Evolutionary conservation across 2,888 invertebrate species (phyloP).

Genomic region (Plebejus argus): DNA sequence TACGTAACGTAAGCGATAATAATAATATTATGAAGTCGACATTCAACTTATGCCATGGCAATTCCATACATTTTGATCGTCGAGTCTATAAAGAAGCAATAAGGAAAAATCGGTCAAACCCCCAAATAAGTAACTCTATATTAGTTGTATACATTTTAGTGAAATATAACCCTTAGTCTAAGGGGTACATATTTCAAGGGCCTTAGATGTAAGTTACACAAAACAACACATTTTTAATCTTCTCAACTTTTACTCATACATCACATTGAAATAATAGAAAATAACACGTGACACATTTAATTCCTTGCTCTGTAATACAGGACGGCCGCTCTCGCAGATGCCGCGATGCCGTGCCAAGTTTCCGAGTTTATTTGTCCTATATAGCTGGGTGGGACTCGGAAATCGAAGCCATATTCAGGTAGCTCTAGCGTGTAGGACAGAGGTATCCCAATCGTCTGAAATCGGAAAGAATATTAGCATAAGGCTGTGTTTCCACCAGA

Average conservation of each 20-base stretch:
- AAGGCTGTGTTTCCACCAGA: neutral
- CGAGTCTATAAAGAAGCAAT: too few relatives aligned
- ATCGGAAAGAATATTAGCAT: neutral
- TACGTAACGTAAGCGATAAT: too few relatives aligned
- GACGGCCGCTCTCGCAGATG: constrained; percentile 44
- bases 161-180: too few relatives aligned
- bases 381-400: constrained; percentile 52
- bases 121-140: too few relatives aligned
- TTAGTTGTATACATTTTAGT: too few relatives aligned
- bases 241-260: neutral
- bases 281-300: neutral
- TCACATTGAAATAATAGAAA: neutral
- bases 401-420: constrained; percentile 48
- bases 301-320: constrained; percentile 7
- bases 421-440: constrained; percentile 56
- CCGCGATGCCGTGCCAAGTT: constrained; percentile 56
- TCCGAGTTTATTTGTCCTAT: constrained; percentile 54
- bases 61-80: too few relatives aligned
- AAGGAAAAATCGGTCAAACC: too few relatives aligned
- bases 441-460: constrained; percentile 51
- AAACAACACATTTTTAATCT: neutral
- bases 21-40: too few relatives aligned
- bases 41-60: too few relatives aligned
- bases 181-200: too few relatives aligned
- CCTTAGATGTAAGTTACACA: too few relatives aligned